Base-by-base conservation (phyloP, 1,140 invertebrate species). In the Calephelis nemesis region DNA sequence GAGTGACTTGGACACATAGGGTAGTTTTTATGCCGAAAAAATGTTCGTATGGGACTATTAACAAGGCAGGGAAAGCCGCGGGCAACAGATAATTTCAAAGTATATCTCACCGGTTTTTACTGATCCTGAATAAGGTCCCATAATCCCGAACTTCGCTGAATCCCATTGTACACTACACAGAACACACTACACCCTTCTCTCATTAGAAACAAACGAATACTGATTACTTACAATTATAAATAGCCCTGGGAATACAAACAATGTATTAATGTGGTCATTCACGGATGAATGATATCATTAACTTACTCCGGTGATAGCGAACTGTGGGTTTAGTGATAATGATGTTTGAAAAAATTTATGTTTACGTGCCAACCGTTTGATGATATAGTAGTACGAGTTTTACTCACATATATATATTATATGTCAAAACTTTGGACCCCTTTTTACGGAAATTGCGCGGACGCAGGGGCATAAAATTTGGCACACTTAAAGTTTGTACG, bases 51-150 rank as follows among this genome's bases (percentile, higher is more conserved):
- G n/a, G n/a, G n/a, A n/a, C n/a, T n/a, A n/a, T n/a, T n/a, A n/a
- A n/a, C n/a, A n/a, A n/a, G n/a, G n/a, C n/a, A n/a, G n/a, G n/a
- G n/a, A 19, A 19, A 0, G 1, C 19, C 19, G 19, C 19, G 3
- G 19, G 19, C 19, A 19, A 3, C 19, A 40, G 3, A 1, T 2
- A 47, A 19, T 15, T 52, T 40, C 47, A 47, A 39, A 52, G 39
- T 42, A 10, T 58, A 40, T 63, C 71, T 82, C 50, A 82, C 80
- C 80, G 70, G 7, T 72, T 65, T 62, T 73, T 79, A 58, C 71
- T 73, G 47, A 83, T 79, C 50, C 78, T 73, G 60, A 69, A 74
- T 40, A 83, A 67, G 0, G 76, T 60, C 11, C 73, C 73, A 40
- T 69, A 74, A 10, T 77, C 69, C 47, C 71, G 70, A 40, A 49